Evolutionary conservation across 2,888 invertebrate genomes (phyloP).

Genomic region (Tinea trinotella): DNA sequence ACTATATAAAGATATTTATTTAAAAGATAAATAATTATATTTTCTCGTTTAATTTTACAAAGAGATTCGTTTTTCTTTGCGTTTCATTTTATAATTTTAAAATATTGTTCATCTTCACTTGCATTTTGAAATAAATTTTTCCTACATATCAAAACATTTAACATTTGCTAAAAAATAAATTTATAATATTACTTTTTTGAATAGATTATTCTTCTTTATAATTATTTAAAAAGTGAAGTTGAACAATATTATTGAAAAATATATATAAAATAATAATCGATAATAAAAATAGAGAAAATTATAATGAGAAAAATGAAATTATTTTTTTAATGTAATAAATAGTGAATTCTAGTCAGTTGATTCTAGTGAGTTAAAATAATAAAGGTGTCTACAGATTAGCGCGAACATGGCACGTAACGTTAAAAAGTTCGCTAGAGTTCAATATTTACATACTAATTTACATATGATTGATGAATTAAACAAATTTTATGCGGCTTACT

Average conservation of each 20-base stretch:
- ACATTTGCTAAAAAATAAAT: not conserved
- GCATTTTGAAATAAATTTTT: not conserved
- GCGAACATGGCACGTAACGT: slow-evolving; percentile 16
- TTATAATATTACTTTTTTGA: too few species aligned
- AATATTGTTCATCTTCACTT: not conserved
- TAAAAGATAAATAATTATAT: too few species aligned
- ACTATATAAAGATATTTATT: too few species aligned
- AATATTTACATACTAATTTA: too few species aligned
- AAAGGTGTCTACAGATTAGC: not conserved
- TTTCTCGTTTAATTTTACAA: too few species aligned
- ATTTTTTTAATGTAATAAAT: not conserved
- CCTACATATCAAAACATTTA: slow-evolving; percentile 2
- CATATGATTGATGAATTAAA: too few species aligned
- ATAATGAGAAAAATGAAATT: not conserved
- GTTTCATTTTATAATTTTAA: not conserved
- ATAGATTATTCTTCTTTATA: not conserved
- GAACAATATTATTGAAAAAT: slow-evolving; percentile 3
- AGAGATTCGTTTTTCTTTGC: too few species aligned
- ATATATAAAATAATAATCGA: not conserved
- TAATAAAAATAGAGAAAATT: not conserved
- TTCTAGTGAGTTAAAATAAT: not conserved
- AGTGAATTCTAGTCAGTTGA: not conserved
- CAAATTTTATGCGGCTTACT: too few species aligned
- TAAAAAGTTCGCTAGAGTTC: too few species aligned
- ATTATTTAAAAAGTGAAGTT: not conserved